Conservation (phyloP, 2,113 vertebrate species). For the Pseudolaguvia tuberculata region DNA sequence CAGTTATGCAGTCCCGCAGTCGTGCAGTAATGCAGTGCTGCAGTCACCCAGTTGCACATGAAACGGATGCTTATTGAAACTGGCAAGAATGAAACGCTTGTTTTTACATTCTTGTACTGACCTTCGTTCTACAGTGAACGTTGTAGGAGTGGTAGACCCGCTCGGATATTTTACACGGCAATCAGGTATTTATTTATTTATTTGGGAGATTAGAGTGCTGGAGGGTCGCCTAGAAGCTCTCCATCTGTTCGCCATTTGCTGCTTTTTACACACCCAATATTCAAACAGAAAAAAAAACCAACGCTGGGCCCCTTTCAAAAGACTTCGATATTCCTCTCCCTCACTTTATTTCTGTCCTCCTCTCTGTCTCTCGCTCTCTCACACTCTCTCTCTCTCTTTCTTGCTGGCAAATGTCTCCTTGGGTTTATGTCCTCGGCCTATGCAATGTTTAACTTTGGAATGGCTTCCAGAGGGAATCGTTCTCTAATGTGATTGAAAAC, state of each 20-base stretch:
- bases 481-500: constrained; percentile 15
- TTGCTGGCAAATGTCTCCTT: constrained; percentile 18
- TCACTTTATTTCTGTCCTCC: background rate
- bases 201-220: constrained; percentile 58
- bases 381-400: background rate
- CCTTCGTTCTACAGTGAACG: background rate
- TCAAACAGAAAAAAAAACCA: constrained; percentile 54
- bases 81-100: background rate
- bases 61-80: constrained; percentile 4
- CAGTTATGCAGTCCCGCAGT: too few relatives aligned
- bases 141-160: constrained; percentile 44
- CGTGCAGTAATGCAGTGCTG: background rate
- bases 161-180: constrained; percentile 55
- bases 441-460: constrained; percentile 36
- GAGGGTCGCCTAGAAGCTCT: constrained; percentile 57
- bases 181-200: constrained; percentile 67
- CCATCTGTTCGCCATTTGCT: constrained; percentile 70
- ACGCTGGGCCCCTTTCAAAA: constrained; percentile 26
- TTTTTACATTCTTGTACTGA: background rate
- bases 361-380: background rate
- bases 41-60: constrained; percentile 1
- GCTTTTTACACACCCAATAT: constrained; percentile 49
- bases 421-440: constrained; percentile 28
- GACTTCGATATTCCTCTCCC: background rate
- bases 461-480: constrained; percentile 31